Conservation (phyloP, 2,797 vertebrate species). For the Cygnus olor region DNA sequence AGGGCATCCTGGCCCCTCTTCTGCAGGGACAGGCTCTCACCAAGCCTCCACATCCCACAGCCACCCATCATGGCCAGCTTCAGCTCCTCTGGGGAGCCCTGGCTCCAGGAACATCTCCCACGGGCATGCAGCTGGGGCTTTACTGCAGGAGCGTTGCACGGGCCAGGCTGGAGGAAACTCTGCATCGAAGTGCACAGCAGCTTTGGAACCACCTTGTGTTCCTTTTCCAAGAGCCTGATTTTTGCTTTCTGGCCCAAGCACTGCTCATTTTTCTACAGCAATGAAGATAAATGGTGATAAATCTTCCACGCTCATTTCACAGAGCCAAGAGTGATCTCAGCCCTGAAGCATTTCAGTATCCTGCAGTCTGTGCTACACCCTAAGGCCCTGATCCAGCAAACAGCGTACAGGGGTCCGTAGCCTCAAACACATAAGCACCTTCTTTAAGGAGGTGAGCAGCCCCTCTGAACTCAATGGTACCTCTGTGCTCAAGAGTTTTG, state of each 20-base stretch:
- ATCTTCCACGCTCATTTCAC: neutral
- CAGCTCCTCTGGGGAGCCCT: neutral
- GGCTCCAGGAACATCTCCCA: neutral
- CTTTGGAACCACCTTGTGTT: neutral
- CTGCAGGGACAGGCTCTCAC: neutral
- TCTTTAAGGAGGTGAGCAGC: neutral
- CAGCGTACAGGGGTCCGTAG: neutral
- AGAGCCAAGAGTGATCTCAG: constrained; percentile 51
- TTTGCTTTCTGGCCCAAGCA: constrained; percentile 34
- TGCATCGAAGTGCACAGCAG: rapidly evolving
- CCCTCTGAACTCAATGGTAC: neutral
- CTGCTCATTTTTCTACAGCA: constrained; percentile 13
- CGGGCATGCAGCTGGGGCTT: neutral
- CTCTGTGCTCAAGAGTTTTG: neutral
- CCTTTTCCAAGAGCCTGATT: constrained; percentile 34
- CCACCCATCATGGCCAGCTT: neutral
- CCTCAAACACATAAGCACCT: neutral
- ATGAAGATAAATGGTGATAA: constrained; percentile 41
- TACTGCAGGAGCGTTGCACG: neutral
- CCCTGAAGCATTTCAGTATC: constrained; percentile 17
- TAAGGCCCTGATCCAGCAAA: neutral
- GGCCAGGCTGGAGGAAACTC: neutral
- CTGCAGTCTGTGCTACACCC: neutral
- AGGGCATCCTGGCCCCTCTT: neutral
- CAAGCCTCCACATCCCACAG: neutral